Base-by-base conservation (phyloP, 2,888 invertebrate species). In the Patella ulyssiponensis region DNA sequence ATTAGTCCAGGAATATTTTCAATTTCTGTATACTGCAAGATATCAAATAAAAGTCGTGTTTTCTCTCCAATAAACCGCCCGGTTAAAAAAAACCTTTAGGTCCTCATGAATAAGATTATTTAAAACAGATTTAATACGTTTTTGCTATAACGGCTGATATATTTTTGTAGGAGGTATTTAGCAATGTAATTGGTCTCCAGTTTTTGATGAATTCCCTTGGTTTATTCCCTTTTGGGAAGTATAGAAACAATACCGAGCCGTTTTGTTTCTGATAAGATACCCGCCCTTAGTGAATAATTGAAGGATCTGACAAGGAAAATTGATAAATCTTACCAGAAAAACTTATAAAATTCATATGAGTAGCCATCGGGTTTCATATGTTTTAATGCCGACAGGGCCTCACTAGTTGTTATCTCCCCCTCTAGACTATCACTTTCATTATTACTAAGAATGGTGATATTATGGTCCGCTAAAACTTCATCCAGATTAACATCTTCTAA, bases 201-300 rank as follows among this genome's bases (percentile, higher is more conserved):
- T 58, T 58, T 58, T 58, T 58, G 5, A 12, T n/a, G 20, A 58
- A 58, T 11, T 58, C 58, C 58, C 58, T 58, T 58, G 58, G 58
- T 58, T 58, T 58, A 58, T 58, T 58, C n/a, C 58, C 58, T 58
- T 58, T 58, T 17, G 58, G 58, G 58, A n/a, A 58, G 58, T n/a
- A 58, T 58, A 20, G 58, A n/a, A 58, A 58, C 20, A 58, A 58
- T 58, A 58, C 58, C 58, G n/a, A n/a, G 54, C 17, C 54, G 54
- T 15, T 56, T 56, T 20, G 64, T 64, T 7, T 20, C 23, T 64
- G 64, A 64, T n/a, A 64, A 64, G n/a, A 20, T 20, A 20, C 64
- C 64, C n/a, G 23, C n/a, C 64, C 23, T 64, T 20, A 64, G 23
- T 20, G 3, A 64, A 14, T 64, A 20, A 7, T 64, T 64, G 23